These are phyloP conservation scores for Mustelus asterias DNA, from an alignment of 2,113 vertebrate species.

Conservation along the genomic window DNA sequence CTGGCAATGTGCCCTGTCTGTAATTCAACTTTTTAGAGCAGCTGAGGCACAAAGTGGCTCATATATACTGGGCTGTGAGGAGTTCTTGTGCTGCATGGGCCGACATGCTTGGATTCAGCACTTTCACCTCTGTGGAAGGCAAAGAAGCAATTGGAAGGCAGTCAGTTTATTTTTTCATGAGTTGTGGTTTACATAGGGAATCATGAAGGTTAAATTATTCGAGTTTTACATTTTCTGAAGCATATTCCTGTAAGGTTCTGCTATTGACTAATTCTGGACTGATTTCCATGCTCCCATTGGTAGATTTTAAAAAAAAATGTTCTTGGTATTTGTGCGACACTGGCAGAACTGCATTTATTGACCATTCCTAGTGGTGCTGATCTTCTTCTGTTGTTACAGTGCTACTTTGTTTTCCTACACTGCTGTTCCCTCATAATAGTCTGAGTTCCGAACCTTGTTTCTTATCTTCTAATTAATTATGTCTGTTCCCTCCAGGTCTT, in stretches of 20 bases:
- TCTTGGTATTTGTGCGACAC: not conserved
- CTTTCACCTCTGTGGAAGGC: not conserved
- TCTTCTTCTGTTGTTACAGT: not conserved
- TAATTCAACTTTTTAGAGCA: not conserved
- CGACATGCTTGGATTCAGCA: not conserved
- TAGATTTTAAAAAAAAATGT: not conserved
- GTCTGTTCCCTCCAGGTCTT: not conserved
- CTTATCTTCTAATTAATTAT: not conserved
- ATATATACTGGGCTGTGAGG: not conserved
- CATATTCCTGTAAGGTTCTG: not conserved
- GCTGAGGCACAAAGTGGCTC: not conserved
- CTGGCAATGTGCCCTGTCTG: not conserved
- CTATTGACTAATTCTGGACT: not conserved
- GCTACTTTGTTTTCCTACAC: not conserved
- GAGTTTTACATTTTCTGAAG: not conserved
- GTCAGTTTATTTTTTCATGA: slow-evolving; percentile 7
- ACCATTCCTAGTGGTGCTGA: not conserved
- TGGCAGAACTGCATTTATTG: not conserved
- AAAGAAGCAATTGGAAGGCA: not conserved
- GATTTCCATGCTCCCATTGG: not conserved
- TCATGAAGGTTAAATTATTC: not conserved
- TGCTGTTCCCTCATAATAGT: not conserved
- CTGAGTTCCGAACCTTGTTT: not conserved
- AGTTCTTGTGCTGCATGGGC: not conserved
- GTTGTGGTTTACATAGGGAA: not conserved